Base-by-base conservation (phyloP, 2,113 vertebrate genomes). In the Nettapus auritus region DNA sequence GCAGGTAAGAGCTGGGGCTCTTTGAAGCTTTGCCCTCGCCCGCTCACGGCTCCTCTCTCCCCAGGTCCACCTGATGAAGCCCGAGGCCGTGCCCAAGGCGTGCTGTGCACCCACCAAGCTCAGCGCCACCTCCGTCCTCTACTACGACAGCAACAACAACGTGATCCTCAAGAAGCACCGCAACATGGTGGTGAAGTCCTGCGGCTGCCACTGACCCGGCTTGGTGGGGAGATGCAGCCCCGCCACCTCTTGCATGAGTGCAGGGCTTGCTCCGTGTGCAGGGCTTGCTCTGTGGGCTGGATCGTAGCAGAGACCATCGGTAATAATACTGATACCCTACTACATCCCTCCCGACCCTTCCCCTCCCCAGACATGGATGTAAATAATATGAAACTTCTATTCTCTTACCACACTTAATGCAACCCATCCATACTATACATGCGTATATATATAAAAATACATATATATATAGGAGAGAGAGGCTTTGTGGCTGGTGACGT, bases 151-250 rank as follows among this genome's bases (percentile, higher is more conserved):
- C 98, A 99, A 99, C 98, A 99, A 99, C 98, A 99, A 99, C 11
- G 99, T 99, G 64, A 99, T 99, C 97, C 98, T 99, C 50, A 99
- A 99, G 82, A 99, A 99, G 80, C 99, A 99, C 50, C 98, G 99
- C 14, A 99, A 99, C 97, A 99, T 99, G 99, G 99, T 99, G 97
- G 99, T 99, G n/a, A 99, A 99, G 95, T 98, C 98, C 5, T 99
- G 99, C 1, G 99, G 99, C 36, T 99, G 99, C 94, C 98, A 99
- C 96, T 99, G 97, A 97, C 6, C 6, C 14, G 23, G 50, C 46
- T 56, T 2, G 1, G 21, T 4, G 7, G 31, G 44, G 36, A 20
- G 16, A 20, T n/a, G 46, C 25, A 34, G 8, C 57, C n/a, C n/a
- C 33, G 33, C 34, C 7, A 13, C 59, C 15, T 60, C 57, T 34